Evolutionary conservation across 2,797 vertebrate species (phyloP).

Genomic region (Macroramphosus scolopax): DNA sequence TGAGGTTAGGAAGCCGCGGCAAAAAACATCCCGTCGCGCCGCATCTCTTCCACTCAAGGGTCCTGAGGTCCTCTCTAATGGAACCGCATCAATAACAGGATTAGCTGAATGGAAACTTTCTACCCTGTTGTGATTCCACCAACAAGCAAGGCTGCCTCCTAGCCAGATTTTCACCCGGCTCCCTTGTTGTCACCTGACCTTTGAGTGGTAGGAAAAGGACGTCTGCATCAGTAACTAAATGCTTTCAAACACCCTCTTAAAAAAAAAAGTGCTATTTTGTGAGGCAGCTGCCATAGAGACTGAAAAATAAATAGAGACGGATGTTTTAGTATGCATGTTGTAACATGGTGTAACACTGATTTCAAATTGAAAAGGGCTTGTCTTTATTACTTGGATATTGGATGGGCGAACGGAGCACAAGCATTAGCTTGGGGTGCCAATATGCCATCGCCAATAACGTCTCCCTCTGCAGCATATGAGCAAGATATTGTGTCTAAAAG

Average conservation of each 20-base stretch:
- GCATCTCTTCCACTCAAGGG: conserved; percentile 44
- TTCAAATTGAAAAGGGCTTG: conserved; percentile 56
- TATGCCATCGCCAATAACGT: conserved; percentile 27
- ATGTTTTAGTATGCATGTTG: conserved; percentile 56
- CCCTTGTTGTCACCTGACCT: conserved; percentile 25
- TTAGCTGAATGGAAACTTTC: conserved; percentile 47
- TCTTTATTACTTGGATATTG: conserved; percentile 58
- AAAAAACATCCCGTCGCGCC: conserved; percentile 30
- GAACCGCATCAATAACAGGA: conserved; percentile 62
- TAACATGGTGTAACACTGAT: conserved; percentile 48
- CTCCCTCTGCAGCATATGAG: conserved; percentile 8
- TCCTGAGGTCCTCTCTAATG: conserved; percentile 47
- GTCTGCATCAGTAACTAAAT: conserved; percentile 35
- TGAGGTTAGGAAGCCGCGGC: conserved; percentile 41
- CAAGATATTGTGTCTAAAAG: conserved; percentile 21
- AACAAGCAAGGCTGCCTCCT: conserved; percentile 20
- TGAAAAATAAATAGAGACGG: conserved; percentile 10
- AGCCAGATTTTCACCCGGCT: conserved; percentile 10
- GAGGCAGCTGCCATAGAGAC: conserved; percentile 32
- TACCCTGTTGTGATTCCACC: conserved; percentile 41
- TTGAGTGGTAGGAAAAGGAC: conserved; percentile 20
- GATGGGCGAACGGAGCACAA: conserved; percentile 34
- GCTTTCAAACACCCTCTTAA: conserved; percentile 21
- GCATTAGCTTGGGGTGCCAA: conserved; percentile 31
- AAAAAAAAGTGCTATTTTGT: conserved; percentile 28